These are phyloP conservation scores for Choreutis nemorana DNA, from an alignment of 2,888 invertebrate genomes.

Conservation along the genomic window DNA sequence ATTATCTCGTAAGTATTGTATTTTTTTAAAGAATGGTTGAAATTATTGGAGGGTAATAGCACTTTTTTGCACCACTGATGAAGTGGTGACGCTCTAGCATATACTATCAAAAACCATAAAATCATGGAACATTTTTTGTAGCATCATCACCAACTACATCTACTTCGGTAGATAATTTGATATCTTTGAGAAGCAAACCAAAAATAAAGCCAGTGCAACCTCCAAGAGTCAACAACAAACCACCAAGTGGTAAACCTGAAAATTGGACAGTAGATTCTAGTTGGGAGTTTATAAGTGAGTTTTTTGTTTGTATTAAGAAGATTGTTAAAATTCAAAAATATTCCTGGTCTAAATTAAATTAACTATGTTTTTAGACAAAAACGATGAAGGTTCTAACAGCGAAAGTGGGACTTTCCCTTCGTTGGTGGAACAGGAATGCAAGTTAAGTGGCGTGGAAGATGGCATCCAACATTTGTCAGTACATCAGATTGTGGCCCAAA, in stretches of 20 bases:
- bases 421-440: constrained; percentile 52
- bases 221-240: constrained; percentile 65
- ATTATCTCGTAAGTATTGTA: constrained; percentile 46
- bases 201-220: constrained; percentile 77
- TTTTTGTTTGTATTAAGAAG: constrained; percentile 12
- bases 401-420: constrained; percentile 63
- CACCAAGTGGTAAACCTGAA: constrained; percentile 61
- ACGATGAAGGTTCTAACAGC: constrained; percentile 41
- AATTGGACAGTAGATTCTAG: constrained; percentile 89
- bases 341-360: too few species aligned
- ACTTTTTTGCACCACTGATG: too few species aligned
- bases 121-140: constrained; percentile 18
- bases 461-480: constrained; percentile 73
- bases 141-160: constrained; percentile 66
- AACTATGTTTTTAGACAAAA: constrained; percentile 49
- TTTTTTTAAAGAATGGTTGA: too few species aligned
- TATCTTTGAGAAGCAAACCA: constrained; percentile 61
- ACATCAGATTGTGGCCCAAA: constrained; percentile 80
- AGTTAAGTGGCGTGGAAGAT: constrained; percentile 59
- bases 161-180: constrained; percentile 75
- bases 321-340: too few species aligned
- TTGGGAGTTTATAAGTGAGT: constrained; percentile 87
- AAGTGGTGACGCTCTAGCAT: too few species aligned
- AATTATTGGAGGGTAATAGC: too few species aligned
- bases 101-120: too few species aligned